Percentiles rank a stretch among this genome's conserved stretches.
phyloP scores from a whole-genome alignment of 2,797 vertebrate species.

The Ceryle rudis region DNA sequence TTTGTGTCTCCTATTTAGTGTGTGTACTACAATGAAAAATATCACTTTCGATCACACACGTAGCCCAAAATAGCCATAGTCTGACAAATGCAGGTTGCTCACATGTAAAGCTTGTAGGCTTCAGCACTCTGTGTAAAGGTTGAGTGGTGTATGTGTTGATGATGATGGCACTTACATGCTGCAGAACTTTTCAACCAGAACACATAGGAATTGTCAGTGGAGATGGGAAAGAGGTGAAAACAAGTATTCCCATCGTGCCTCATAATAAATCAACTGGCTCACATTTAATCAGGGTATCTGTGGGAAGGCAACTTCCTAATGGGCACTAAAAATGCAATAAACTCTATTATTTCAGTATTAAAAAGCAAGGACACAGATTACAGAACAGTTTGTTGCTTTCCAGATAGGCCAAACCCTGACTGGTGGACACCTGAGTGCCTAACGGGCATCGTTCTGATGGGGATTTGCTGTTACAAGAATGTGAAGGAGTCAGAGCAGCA shows the following conservation, averaged over 20 bases:
- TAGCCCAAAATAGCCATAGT: not conserved
- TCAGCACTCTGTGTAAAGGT: not conserved
- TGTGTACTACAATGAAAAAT: not conserved
- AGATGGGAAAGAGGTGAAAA: constrained; percentile 11
- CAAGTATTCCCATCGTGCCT: constrained; percentile 2
- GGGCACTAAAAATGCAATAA: not conserved
- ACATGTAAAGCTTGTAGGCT: not conserved
- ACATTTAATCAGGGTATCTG: not conserved
- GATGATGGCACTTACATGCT: not conserved
- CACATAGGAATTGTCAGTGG: not conserved
- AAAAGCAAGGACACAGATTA: not conserved
- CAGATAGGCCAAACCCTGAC: not conserved
- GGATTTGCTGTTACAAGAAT: not conserved
- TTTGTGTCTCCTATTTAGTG: not conserved
- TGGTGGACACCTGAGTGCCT: not conserved
- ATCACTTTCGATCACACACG: not conserved
- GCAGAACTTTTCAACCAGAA: not conserved
- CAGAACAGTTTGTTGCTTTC: not conserved
- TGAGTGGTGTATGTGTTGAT: not conserved
- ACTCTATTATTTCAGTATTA: not conserved
- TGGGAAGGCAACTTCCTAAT: not conserved
- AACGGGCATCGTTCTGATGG: fast-evolving
- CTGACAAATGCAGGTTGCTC: not conserved
- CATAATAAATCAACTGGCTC: constrained; percentile 30
- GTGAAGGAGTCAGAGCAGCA: not conserved